Conservation (phyloP, 2,797 vertebrate genomes). For the Leuciscus waleckii region DNA sequence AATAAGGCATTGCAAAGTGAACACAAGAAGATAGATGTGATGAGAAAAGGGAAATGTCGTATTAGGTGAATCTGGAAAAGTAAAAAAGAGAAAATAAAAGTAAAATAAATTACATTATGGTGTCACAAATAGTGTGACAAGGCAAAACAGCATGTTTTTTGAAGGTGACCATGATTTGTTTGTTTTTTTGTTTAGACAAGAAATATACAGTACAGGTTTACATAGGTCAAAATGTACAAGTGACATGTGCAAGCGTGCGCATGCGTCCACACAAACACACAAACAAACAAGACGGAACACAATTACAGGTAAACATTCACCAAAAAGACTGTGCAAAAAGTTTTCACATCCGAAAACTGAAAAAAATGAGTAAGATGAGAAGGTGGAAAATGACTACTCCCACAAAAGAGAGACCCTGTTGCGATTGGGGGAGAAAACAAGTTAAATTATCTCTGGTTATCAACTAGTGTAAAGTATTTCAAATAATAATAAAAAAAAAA, state of each 20-base stretch:
- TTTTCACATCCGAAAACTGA: slow-evolving; percentile 71
- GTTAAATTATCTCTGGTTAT: slow-evolving; percentile 67
- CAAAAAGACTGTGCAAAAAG: slow-evolving; percentile 80
- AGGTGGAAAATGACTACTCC: slow-evolving; percentile 32
- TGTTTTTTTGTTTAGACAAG: slow-evolving; percentile 58
- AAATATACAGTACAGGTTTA: slow-evolving; percentile 66
- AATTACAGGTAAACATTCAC: slow-evolving; percentile 74
- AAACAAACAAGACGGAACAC: slow-evolving; percentile 61
- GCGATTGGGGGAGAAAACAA: slow-evolving; percentile 61
- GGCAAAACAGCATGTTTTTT: slow-evolving; percentile 72
- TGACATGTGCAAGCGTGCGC: slow-evolving; percentile 66
- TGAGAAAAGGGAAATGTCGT: slow-evolving; percentile 64
- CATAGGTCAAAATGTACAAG: slow-evolving; percentile 58
- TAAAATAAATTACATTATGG: slow-evolving; percentile 73
- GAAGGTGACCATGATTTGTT: slow-evolving; percentile 66
- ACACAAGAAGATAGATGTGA: slow-evolving; percentile 68
- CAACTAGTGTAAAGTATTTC: slow-evolving; percentile 72
- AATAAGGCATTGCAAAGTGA: slow-evolving; percentile 81
- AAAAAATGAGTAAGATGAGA: slow-evolving; percentile 56
- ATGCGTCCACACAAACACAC: slow-evolving; percentile 73
- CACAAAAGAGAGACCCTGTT: slow-evolving; percentile 70
- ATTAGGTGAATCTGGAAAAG: slow-evolving; percentile 83
- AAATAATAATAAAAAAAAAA: slow-evolving; percentile 64
- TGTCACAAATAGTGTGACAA: slow-evolving; percentile 81
- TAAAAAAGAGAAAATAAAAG: slow-evolving; percentile 65